Base-by-base conservation (phyloP, 2,888 invertebrate genomes). In the Scaptomyza polygonia region DNA sequence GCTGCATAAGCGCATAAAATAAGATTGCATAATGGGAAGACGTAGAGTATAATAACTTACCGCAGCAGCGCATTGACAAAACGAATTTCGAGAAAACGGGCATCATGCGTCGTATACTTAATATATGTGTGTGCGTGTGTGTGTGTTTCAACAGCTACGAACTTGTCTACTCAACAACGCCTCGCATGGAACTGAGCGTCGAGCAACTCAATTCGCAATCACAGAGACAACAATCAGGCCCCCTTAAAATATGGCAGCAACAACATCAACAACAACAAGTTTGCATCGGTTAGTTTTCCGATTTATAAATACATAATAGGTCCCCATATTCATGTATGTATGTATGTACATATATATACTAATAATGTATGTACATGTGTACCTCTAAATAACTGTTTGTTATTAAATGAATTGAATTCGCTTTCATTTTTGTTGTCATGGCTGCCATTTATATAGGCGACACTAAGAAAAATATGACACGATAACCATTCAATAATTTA, bases 391-490 rank as follows among this genome's bases (percentile, higher is more conserved):
- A 61, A 25, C 48, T 36, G 47, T 57, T 64, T 65, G 49, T 69
- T 64, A 64, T 45, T 79, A 64, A 77, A 70, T 77, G 68, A 70
- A 85, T 85, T 82, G 63, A 82, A 85, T 77, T 82, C 72, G 66
- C 82, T 79, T 81, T 85, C 77, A 67, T 66, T 72, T 68, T 74
- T 58, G 82, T 85, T 81, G 85, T 67, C 85, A 81, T 79, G 67
- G 58, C 57, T 47, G 36, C 51, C 39, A 47, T 42, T 51, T 55
- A 8, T 14, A 16, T 51, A 0, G 16, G 12, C 6, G 40, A 52
- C 68, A 68, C 73, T 72, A 1, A 5, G 12, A 47, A 47, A 58
- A 72, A 61, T 12, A 0, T 32, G 6, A 4, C 1, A 18, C 16
- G 8, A 11, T 5, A 11, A 18, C 2, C 11, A 18, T 6, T 18